phyloP scores from a whole-genome alignment of 2,113 vertebrate species.

The Ciconia stormi region DNA sequence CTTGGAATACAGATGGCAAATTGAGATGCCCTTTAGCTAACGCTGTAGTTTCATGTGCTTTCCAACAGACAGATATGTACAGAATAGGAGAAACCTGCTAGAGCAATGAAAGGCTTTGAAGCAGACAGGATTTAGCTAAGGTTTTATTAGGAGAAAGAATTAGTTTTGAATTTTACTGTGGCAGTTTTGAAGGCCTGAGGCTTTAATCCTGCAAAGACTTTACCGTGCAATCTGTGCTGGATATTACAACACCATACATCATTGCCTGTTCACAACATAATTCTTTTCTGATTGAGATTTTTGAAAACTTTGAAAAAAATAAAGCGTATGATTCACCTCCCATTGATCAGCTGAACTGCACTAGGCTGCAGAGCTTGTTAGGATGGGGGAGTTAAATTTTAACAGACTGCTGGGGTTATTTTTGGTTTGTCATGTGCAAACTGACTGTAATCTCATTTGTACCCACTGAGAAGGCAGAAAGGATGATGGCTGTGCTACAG shows the following conservation, averaged over 20 bases:
- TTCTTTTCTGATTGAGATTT: background rate
- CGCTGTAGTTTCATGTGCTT: background rate
- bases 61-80: background rate
- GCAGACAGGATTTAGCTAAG: background rate
- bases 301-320: background rate
- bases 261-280: background rate
- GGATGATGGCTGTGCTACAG: constrained; percentile 12
- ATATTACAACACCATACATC: background rate
- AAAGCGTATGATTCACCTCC: constrained; percentile 33
- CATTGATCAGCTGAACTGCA: constrained; percentile 55
- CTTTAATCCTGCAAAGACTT: constrained; percentile 6
- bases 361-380: background rate
- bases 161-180: background rate
- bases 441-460: constrained; percentile 28
- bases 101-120: background rate
- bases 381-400: constrained; percentile 47
- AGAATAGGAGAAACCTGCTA: background rate
- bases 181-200: background rate
- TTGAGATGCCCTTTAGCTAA: constrained; percentile 30
- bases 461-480: constrained; percentile 19
- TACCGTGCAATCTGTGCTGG: background rate
- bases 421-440: constrained; percentile 44
- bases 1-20: background rate
- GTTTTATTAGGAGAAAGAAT: constrained; percentile 13
- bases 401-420: constrained; percentile 53